Evolutionary conservation across 1,140 invertebrate genomes (phyloP).

Genomic region (Hylyphantes graminicola): DNA sequence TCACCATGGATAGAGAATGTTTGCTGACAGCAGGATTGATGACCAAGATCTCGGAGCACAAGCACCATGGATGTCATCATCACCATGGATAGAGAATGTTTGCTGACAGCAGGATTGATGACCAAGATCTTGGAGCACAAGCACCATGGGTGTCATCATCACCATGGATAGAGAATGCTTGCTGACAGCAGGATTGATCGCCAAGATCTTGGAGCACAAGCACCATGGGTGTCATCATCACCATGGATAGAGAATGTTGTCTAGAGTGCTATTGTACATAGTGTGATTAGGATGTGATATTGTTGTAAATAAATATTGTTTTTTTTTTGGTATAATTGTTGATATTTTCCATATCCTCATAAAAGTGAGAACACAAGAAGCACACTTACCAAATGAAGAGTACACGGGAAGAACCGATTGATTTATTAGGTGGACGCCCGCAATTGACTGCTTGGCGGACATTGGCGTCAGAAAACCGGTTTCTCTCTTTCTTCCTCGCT

Average conservation of each 20-base stretch:
- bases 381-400: too few species aligned
- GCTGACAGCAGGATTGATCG: constrained; percentile 23
- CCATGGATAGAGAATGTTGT: constrained; percentile 21
- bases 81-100: constrained; percentile 32
- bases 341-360: neutral
- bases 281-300: neutral
- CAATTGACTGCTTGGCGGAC: too few species aligned
- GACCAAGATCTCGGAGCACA: constrained; percentile 34
- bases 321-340: too few species aligned
- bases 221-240: constrained; percentile 52
- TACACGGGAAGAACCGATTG: too few species aligned
- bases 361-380: neutral
- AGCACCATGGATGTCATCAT: constrained; percentile 49
- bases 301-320: constrained; percentile 10
- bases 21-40: constrained; percentile 31
- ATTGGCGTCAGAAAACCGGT: too few species aligned
- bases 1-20: neutral
- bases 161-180: constrained; percentile 27
- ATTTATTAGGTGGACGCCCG: too few species aligned
- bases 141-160: constrained; percentile 48
- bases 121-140: constrained; percentile 43
- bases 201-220: constrained; percentile 40
- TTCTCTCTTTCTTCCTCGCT: too few species aligned
- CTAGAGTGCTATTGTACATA: neutral
- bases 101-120: constrained; percentile 16